Conservation (phyloP, 1,140 invertebrate genomes). For the Pseudobourletiella spinata region DNA sequence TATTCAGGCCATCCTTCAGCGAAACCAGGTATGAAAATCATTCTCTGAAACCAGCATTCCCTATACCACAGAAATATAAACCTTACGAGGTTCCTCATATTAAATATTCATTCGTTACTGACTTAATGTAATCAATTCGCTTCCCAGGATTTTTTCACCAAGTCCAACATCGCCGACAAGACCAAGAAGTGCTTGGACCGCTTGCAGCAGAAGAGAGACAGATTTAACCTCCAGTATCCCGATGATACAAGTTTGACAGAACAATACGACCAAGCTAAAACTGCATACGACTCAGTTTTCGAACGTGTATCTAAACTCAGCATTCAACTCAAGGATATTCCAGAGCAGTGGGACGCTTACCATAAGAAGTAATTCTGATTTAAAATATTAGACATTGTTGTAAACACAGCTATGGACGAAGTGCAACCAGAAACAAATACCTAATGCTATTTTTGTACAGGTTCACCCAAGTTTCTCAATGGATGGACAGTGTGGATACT, state of each 20-base stretch:
- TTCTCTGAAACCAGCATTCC: too few species aligned
- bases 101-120: too few species aligned
- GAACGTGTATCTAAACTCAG: slow-evolving; percentile 60
- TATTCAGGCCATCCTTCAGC: slow-evolving; percentile 60
- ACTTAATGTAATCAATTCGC: too few species aligned
- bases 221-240: slow-evolving; percentile 56
- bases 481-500: slow-evolving; percentile 78
- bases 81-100: too few species aligned
- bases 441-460: slow-evolving; percentile 2
- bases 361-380: slow-evolving; percentile 61
- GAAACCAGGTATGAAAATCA: slow-evolving; percentile 36
- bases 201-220: slow-evolving; percentile 50
- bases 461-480: slow-evolving; percentile 60
- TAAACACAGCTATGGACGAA: too few species aligned
- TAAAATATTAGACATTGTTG: too few species aligned
- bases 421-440: too few species aligned
- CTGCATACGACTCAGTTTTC: slow-evolving; percentile 62
- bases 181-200: slow-evolving; percentile 20
- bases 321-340: slow-evolving; percentile 71
- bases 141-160: slow-evolving; percentile 23
- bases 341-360: slow-evolving; percentile 81
- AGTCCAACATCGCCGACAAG: slow-evolving; percentile 19
- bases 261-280: slow-evolving; percentile 55
- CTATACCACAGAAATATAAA: too few species aligned
- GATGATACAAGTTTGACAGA: slow-evolving; percentile 63